Evolutionary conservation across 2,888 invertebrate genomes (phyloP).

Genomic region (Smittia aterrima): DNA sequence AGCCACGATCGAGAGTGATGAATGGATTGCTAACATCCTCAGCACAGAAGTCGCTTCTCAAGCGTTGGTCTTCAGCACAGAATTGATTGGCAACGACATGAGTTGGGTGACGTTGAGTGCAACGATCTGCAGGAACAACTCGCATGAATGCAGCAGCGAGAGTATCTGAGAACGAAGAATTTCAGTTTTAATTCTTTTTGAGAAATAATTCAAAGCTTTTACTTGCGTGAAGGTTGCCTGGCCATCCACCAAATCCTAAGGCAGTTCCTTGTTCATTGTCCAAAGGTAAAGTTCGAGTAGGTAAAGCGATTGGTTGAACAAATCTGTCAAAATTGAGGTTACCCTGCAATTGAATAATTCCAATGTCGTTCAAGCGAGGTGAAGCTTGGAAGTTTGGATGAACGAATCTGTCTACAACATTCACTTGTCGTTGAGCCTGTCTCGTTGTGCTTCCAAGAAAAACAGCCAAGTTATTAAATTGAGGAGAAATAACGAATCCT

Average conservation of each 20-base stretch:
- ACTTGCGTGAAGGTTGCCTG: neutral
- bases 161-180: neutral
- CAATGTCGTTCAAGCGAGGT: conserved; percentile 24
- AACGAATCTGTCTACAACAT: neutral
- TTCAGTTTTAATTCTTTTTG: too few relatives aligned
- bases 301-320: neutral
- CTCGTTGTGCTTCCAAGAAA: neutral
- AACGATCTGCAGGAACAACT: neutral
- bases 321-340: neutral
- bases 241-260: conserved; percentile 25
- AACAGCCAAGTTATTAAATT: neutral
- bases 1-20: neutral
- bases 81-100: neutral
- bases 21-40: conserved; percentile 29
- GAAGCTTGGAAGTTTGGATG: neutral
- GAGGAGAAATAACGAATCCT: neutral
- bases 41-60: conserved; percentile 20
- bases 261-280: conserved; percentile 24
- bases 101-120: neutral
- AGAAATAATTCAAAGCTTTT: neutral
- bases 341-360: neutral
- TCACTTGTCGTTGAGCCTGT: neutral
- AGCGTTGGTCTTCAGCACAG: conserved; percentile 19
- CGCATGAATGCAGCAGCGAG: neutral
- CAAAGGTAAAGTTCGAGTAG: neutral